Evolutionary conservation across 2,888 invertebrate species (phyloP).

Genomic region (Quadroppia sp.): DNA sequence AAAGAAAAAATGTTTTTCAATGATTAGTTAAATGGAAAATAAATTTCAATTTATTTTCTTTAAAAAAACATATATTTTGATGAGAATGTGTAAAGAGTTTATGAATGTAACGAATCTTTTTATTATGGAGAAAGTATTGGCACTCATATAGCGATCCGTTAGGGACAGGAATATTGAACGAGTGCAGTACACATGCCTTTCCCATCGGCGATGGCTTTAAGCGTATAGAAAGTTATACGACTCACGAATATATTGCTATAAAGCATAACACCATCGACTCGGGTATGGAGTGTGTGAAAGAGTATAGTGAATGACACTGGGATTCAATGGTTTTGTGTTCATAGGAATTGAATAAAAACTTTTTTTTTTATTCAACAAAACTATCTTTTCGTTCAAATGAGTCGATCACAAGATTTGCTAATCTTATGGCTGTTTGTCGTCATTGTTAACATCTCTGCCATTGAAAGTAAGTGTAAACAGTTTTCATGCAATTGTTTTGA

Average conservation of each 20-base stretch:
- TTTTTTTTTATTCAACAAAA: not conserved
- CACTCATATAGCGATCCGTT: no score
- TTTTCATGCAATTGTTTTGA: not conserved
- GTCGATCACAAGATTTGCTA: not conserved
- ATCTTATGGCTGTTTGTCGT: not conserved
- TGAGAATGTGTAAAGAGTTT: no score
- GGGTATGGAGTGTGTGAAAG: not conserved
- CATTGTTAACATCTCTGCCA: not conserved
- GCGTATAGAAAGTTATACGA: not conserved
- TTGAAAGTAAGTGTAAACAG: not conserved
- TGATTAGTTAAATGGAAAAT: no score
- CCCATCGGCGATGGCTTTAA: not conserved
- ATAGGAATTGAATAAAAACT: not conserved
- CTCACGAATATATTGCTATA: not conserved
- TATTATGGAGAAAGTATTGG: no score
- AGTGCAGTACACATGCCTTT: constrained; percentile 9
- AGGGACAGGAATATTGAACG: not conserved
- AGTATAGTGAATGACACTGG: not conserved
- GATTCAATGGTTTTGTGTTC: not conserved
- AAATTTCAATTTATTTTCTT: no score
- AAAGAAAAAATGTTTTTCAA: no score
- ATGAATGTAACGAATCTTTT: no score
- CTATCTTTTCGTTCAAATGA: not conserved
- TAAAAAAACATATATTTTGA: no score
- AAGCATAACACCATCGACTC: not conserved